Evolutionary conservation across 2,888 invertebrate genomes (phyloP).

Genomic region (Graphium colonna): DNA sequence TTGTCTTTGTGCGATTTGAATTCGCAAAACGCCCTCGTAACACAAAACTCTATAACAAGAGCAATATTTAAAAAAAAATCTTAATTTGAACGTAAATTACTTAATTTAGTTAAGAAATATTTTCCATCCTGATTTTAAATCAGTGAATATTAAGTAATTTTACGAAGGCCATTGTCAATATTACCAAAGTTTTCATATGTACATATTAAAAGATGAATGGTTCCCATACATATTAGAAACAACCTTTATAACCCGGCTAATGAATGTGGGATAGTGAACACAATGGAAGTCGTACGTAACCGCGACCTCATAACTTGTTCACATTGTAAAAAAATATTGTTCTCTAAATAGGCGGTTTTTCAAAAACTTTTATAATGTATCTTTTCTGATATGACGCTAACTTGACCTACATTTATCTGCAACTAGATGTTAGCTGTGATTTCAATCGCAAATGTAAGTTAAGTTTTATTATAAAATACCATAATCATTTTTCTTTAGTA

Average conservation of each 20-base stretch:
- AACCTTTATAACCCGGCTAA: constrained; percentile 51
- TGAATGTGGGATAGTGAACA: constrained; percentile 47
- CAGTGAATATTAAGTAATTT: background rate
- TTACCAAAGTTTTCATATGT: background rate
- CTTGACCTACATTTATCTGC: no score
- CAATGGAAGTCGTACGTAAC: constrained; percentile 8
- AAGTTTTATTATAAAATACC: no score
- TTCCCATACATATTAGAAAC: constrained; percentile 21
- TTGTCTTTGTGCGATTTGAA: no score
- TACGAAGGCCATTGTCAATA: background rate
- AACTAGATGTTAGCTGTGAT: no score
- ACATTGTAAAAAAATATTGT: constrained; percentile 17
- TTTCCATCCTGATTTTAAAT: background rate
- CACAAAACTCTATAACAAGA: no score
- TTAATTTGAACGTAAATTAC: no score
- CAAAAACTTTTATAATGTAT: background rate
- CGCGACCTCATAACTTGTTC: constrained; percentile 5
- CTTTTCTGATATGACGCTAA: constrained; percentile 1
- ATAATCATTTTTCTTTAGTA: no score
- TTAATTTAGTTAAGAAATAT: background rate
- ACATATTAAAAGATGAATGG: constrained; percentile 12
- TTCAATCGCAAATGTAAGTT: no score
- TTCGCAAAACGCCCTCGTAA: no score
- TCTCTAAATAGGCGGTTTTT: constrained; percentile 2
- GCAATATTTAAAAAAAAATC: no score